Evolutionary conservation across 2,797 vertebrate genomes (phyloP).

Genomic region (Chelon labrosus): DNA sequence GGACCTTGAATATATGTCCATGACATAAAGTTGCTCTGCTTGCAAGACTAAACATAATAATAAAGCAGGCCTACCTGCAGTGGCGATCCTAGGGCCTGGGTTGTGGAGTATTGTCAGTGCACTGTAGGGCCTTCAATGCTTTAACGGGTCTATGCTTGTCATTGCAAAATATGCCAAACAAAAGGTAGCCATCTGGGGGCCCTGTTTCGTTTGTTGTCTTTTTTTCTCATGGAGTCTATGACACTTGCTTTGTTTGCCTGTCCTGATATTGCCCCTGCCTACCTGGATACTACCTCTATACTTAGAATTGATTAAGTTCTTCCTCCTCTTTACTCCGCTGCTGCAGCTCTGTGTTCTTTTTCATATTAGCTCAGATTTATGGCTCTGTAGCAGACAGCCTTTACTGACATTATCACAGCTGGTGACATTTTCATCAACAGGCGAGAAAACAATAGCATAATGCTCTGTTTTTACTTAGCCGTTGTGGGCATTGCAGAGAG

Average conservation of each 20-base stretch:
- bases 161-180: too few species aligned
- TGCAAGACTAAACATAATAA: neutral
- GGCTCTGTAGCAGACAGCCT: neutral
- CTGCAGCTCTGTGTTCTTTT: constrained; percentile 8
- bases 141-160: too few species aligned
- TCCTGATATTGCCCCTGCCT: too few species aligned
- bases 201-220: too few species aligned
- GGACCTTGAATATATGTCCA: too few species aligned
- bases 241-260: too few species aligned
- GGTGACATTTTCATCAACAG: constrained; percentile 51
- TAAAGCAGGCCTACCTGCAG: neutral
- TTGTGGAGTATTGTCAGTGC: too few species aligned
- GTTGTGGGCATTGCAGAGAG: constrained; percentile 14
- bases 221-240: too few species aligned
- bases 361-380: constrained; percentile 26
- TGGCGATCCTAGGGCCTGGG: too few species aligned
- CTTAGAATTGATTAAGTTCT: neutral
- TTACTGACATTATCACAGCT: constrained; percentile 37
- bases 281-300: neutral
- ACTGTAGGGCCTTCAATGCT: too few species aligned
- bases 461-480: constrained; percentile 11
- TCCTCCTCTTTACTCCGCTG: neutral
- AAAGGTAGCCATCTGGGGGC: too few species aligned
- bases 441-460: constrained; percentile 31
- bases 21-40: too few species aligned